phyloP scores from a whole-genome alignment of 2,888 invertebrate species.

The Synergus gifuensis region DNA sequence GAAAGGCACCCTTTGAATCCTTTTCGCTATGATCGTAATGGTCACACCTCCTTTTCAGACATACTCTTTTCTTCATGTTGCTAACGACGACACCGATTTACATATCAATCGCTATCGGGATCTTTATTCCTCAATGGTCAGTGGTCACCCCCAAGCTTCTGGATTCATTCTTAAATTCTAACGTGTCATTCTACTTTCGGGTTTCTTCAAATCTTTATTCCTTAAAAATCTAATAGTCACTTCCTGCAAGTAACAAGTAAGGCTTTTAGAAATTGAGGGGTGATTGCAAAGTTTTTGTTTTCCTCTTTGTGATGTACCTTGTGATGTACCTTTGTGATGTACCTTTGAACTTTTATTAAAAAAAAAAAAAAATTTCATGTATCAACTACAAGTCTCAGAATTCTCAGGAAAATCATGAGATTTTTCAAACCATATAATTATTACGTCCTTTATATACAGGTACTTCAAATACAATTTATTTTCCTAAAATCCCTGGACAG shows the following conservation, averaged over 20 bases:
- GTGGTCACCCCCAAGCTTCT: conserved; percentile 19
- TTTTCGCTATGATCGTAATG: conserved; percentile 28
- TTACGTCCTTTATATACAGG: neutral
- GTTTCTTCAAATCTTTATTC: neutral
- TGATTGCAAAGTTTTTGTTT: neutral
- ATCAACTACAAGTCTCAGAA: neutral
- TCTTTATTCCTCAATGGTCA: neutral
- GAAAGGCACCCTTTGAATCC: conserved; percentile 29
- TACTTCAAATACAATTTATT: conserved; percentile 29
- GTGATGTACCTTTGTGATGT: neutral
- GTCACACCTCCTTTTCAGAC: conserved; percentile 38
- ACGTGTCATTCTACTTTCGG: neutral
- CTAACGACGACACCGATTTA: conserved; percentile 51
- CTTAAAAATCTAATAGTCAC: too few relatives aligned
- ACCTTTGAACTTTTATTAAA: neutral
- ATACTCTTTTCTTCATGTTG: conserved; percentile 14
- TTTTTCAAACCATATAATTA: conserved; percentile 12
- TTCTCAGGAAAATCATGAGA: neutral
- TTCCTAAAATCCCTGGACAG: conserved; percentile 20
- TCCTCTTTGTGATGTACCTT: neutral
- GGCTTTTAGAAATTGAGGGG: too few relatives aligned
- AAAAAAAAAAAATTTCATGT: neutral
- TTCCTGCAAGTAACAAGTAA: too few relatives aligned
- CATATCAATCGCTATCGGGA: conserved; percentile 51
- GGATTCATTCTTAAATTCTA: neutral